Conservation (phyloP, 64 coral and sea anemone genomes). For the Pocillopora verrucosa region DNA sequence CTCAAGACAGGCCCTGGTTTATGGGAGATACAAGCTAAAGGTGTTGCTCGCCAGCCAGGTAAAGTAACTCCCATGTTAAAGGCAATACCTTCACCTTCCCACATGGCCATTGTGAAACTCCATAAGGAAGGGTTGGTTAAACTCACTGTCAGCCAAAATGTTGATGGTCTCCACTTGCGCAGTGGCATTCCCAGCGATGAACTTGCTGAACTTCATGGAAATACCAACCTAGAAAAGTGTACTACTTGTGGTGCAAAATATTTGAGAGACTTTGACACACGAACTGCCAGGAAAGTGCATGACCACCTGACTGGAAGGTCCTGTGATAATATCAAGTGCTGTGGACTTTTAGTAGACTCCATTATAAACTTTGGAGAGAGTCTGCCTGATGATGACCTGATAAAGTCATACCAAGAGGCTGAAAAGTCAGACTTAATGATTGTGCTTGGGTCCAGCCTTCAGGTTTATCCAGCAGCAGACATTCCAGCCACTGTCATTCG, state of each 20-base stretch:
- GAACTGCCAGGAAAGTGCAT: slow-evolving; percentile 59
- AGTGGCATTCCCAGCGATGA: slow-evolving; percentile 60
- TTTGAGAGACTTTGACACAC: slow-evolving; percentile 70
- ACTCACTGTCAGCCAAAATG: slow-evolving; percentile 79
- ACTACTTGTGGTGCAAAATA: slow-evolving; percentile 65
- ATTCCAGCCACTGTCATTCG: slow-evolving; percentile 57
- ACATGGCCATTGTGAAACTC: slow-evolving; percentile 72
- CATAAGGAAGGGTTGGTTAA: slow-evolving; percentile 65
- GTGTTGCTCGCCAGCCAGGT: slow-evolving; percentile 33
- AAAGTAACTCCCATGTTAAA: slow-evolving; percentile 2
- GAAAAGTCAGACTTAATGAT: slow-evolving; percentile 68
- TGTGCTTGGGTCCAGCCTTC: slow-evolving; percentile 81
- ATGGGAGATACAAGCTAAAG: slow-evolving; percentile 77
- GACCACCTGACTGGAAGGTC: slow-evolving; percentile 59
- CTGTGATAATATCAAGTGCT: slow-evolving; percentile 68
- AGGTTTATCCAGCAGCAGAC: slow-evolving; percentile 71
- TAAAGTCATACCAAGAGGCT: slow-evolving; percentile 55
- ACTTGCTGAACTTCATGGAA: slow-evolving; percentile 71
- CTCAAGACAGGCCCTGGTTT: slow-evolving; percentile 73
- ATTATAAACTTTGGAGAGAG: slow-evolving; percentile 85
- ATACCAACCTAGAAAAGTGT: slow-evolving; percentile 76
- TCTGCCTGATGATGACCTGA: slow-evolving; percentile 58
- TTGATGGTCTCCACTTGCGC: slow-evolving; percentile 67
- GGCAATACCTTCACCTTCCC: slow-evolving; percentile 45
- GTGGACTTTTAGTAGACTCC: slow-evolving; percentile 63